Percentiles rank a stretch among this genome's conserved stretches.
phyloP scores from a whole-genome alignment of 2,113 vertebrate species.

The Irena cyanogastra region DNA sequence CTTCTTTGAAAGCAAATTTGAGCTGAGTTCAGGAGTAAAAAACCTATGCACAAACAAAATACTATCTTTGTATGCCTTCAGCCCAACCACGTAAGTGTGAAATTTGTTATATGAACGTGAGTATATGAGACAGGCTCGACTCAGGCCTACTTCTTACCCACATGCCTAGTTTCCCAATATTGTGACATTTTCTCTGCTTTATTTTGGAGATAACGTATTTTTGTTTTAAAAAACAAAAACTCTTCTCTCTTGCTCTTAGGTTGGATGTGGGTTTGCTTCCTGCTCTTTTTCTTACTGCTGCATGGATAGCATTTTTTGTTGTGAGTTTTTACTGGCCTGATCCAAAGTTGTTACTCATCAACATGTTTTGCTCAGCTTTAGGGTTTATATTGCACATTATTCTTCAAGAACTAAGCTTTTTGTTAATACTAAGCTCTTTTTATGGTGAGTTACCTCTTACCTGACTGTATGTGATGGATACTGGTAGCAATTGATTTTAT shows the following conservation, averaged over 20 bases:
- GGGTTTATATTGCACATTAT: not conserved
- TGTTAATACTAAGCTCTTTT: not conserved
- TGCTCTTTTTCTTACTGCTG: not conserved
- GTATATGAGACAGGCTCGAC: not conserved
- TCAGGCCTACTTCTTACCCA: not conserved
- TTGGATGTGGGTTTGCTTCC: not conserved
- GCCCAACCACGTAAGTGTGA: not conserved
- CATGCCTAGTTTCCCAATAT: not conserved
- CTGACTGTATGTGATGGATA: not conserved
- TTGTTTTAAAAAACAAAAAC: not conserved
- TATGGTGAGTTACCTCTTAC: not conserved
- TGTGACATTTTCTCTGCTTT: not conserved
- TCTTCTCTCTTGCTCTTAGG: not conserved
- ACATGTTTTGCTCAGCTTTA: not conserved
- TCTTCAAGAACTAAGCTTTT: not conserved
- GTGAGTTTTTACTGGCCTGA: not conserved
- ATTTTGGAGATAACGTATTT: not conserved
- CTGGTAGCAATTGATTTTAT: not conserved
- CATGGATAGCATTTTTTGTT: not conserved
- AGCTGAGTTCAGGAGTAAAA: not conserved
- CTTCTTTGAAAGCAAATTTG: not conserved
- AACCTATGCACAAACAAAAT: not conserved
- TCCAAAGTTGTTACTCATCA: not conserved
- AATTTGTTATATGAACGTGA: not conserved
- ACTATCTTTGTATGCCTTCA: not conserved